Evolutionary conservation across 2,888 invertebrate species (phyloP).

Genomic region (Lingula anatina): DNA sequence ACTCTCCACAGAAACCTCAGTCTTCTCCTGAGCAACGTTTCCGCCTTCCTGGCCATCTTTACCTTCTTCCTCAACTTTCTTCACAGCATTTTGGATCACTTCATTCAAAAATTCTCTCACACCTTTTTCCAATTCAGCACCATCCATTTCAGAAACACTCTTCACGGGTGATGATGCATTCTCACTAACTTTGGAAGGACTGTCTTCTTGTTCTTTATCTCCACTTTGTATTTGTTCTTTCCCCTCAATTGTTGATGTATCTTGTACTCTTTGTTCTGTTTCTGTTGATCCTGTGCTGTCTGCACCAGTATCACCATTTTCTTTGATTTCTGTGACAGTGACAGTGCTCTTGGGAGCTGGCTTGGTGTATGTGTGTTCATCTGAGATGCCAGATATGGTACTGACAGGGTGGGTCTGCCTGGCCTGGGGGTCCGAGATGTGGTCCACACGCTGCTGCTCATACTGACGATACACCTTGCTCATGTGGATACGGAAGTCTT

Average conservation of each 20-base stretch:
- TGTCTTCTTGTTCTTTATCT: background rate
- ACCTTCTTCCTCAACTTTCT: background rate
- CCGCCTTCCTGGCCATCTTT: background rate
- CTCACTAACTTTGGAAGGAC: background rate
- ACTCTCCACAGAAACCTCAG: no score
- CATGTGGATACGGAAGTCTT: slow-evolving; percentile 95
- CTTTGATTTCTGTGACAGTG: slow-evolving; percentile 33
- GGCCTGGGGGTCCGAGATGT: slow-evolving; percentile 90
- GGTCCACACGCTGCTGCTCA: slow-evolving; percentile 86
- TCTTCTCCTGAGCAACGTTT: background rate
- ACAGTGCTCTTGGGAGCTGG: slow-evolving; percentile 33
- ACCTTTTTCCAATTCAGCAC: background rate
- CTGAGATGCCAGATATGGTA: slow-evolving; percentile 75
- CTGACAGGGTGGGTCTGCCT: slow-evolving; percentile 89
- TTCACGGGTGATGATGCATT: no score
- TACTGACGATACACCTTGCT: slow-evolving; percentile 80
- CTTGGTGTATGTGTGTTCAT: slow-evolving; percentile 14
- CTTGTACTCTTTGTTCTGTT: slow-evolving; percentile 3
- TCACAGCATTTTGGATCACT: background rate
- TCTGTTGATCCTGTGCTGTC: slow-evolving; percentile 7
- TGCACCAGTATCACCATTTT: no score
- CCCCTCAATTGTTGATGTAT: background rate
- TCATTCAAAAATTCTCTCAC: background rate
- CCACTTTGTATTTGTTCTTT: background rate
- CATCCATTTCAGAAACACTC: background rate